Percentiles rank a stretch among this genome's conserved stretches.
phyloP scores from a whole-genome alignment of 2,113 vertebrate genomes.

The Ibidorhyncha struthersii region DNA sequence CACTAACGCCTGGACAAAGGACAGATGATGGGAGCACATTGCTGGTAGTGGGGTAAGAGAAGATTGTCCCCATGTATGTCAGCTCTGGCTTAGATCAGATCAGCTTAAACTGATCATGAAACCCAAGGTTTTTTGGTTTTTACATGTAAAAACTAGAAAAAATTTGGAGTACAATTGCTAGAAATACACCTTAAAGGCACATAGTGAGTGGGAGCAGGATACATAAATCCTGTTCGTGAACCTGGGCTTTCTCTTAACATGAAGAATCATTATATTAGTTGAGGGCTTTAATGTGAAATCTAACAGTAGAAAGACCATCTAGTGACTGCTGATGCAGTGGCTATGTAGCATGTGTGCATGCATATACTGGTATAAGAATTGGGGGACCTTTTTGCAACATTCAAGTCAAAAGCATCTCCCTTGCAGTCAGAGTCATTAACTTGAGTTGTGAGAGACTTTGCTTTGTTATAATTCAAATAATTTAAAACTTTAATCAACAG shows the following conservation, averaged over 20 bases:
- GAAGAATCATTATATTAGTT: not conserved
- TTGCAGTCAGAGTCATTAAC: not conserved
- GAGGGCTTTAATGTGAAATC: not conserved
- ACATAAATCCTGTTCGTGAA: not conserved
- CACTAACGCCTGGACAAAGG: not conserved
- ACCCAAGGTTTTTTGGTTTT: not conserved
- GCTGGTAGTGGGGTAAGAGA: not conserved
- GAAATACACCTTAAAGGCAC: not conserved
- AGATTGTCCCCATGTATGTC: not conserved
- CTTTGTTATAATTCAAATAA: not conserved
- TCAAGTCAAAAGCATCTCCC: not conserved
- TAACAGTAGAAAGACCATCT: not conserved
- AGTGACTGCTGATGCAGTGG: not conserved
- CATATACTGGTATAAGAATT: not conserved
- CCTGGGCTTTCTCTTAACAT: not conserved
- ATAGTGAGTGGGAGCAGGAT: not conserved
- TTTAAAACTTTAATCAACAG: not conserved
- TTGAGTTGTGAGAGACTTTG: not conserved
- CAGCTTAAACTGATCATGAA: not conserved
- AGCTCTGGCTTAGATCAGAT: not conserved
- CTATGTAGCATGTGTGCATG: not conserved
- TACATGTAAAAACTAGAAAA: not conserved
- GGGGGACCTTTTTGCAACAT: not conserved
- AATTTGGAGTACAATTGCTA: not conserved
- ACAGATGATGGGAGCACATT: not conserved